Evolutionary conservation across 2,888 invertebrate genomes (phyloP).

Genomic region (Ligdia adustata): DNA sequence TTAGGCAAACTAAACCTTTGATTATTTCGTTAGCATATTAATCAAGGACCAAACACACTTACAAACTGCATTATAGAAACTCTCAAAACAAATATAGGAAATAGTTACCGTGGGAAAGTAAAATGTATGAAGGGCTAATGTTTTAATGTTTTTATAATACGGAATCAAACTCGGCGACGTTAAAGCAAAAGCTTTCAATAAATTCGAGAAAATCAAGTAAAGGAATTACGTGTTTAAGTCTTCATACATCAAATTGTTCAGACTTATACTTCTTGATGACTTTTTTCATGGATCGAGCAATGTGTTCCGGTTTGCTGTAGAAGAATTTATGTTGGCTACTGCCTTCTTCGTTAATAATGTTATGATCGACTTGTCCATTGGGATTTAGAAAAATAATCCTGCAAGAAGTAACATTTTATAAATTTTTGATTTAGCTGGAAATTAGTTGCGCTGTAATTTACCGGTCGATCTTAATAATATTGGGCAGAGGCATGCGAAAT

Average conservation of each 20-base stretch:
- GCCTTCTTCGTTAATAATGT: slow-evolving; percentile 84
- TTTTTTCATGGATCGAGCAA: slow-evolving; percentile 77
- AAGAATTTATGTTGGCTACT: slow-evolving; percentile 84
- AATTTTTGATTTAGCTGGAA: no score
- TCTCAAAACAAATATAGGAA: neutral
- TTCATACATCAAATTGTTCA: slow-evolving; percentile 63
- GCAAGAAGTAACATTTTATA: no score
- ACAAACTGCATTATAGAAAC: no score
- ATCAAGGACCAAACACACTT: no score
- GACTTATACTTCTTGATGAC: slow-evolving; percentile 66
- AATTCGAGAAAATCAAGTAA: neutral
- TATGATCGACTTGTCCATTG: slow-evolving; percentile 77
- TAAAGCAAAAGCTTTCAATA: no score
- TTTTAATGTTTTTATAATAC: neutral
- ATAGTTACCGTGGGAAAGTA: neutral
- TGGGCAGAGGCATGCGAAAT: no score
- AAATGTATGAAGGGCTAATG: neutral
- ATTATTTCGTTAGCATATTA: no score
- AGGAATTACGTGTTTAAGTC: slow-evolving; percentile 28
- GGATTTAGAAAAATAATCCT: slow-evolving; percentile 86
- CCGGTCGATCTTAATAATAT: no score
- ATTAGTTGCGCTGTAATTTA: no score
- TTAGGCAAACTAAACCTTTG: neutral
- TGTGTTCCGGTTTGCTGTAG: slow-evolving; percentile 78
- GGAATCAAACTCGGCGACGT: no score